A percentile compares a stretch with the other conserved stretches of the same genome.
Conservation (phyloP, 2,113 vertebrate genomes). For the Grantiella picta region DNA sequence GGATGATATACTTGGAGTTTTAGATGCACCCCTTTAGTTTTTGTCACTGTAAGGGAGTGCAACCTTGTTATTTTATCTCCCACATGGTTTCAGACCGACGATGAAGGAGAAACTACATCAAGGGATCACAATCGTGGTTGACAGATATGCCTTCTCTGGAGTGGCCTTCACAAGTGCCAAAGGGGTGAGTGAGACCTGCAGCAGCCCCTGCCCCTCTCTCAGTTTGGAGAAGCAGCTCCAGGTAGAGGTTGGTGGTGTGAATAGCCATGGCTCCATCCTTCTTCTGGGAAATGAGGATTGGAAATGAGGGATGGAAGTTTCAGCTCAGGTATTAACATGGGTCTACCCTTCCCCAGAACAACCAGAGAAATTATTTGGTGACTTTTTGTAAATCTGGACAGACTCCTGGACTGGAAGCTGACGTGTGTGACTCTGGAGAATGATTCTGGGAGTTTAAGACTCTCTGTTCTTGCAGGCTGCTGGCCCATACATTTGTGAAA, state of each 20-base stretch:
- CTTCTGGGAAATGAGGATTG: not conserved
- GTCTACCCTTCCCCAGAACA: not conserved
- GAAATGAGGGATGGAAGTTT: not conserved
- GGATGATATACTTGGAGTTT: not conserved
- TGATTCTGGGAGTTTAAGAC: not conserved
- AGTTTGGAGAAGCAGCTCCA: not conserved
- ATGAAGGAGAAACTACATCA: constrained; percentile 84
- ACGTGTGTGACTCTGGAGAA: not conserved
- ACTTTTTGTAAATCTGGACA: not conserved
- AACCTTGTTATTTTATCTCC: not conserved
- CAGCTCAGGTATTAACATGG: not conserved
- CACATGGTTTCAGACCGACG: constrained; percentile 21
- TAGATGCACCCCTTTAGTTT: not conserved
- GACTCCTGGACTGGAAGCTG: not conserved
- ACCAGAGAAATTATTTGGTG: not conserved
- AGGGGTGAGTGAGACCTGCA: constrained; percentile 73
- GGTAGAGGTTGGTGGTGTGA: not conserved
- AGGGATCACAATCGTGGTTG: constrained; percentile 86
- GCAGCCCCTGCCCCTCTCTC: not conserved
- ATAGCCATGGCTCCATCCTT: too few relatives aligned
- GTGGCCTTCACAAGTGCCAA: constrained; percentile 94
- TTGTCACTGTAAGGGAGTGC: not conserved
- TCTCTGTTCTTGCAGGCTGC: not conserved
- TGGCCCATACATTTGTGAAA: not conserved
- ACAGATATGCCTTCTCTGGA: constrained; percentile 95